Evolutionary conservation across 2,888 invertebrate species (phyloP).

Genomic region (Sepioteuthis lessoniana): DNA sequence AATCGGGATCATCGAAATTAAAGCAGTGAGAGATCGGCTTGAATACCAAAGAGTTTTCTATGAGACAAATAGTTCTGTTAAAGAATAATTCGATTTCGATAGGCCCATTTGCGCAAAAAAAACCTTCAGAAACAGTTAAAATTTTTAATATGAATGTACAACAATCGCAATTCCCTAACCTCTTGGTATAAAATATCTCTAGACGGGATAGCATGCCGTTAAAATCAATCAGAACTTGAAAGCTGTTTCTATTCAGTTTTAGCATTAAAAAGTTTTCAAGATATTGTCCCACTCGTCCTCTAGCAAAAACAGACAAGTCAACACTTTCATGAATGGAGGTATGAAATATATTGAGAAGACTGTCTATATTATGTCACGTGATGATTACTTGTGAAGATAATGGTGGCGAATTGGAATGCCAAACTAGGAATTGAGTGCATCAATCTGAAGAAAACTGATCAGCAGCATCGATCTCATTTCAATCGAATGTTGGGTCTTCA

Average conservation of each 20-base stretch:
- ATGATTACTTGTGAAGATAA: background rate
- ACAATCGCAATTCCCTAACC: no score
- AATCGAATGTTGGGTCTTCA: background rate
- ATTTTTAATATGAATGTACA: no score
- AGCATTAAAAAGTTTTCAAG: background rate
- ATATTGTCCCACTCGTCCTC: background rate
- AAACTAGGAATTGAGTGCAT: background rate
- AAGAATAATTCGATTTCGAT: no score
- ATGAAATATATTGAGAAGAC: background rate
- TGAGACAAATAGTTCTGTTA: no score
- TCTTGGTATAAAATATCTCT: no score
- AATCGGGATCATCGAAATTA: no score
- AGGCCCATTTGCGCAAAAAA: no score
- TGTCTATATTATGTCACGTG: background rate
- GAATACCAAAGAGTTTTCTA: no score
- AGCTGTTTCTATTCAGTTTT: background rate
- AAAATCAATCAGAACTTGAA: background rate
- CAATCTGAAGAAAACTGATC: background rate
- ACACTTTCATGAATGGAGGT: background rate
- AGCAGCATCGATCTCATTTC: background rate
- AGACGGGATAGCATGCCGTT: background rate
- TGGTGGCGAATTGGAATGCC: no score
- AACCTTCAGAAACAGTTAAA: no score
- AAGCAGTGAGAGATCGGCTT: no score
- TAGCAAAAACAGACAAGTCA: background rate